phyloP scores from a whole-genome alignment of 2,888 invertebrate genomes.

The Sinelater perroti region DNA sequence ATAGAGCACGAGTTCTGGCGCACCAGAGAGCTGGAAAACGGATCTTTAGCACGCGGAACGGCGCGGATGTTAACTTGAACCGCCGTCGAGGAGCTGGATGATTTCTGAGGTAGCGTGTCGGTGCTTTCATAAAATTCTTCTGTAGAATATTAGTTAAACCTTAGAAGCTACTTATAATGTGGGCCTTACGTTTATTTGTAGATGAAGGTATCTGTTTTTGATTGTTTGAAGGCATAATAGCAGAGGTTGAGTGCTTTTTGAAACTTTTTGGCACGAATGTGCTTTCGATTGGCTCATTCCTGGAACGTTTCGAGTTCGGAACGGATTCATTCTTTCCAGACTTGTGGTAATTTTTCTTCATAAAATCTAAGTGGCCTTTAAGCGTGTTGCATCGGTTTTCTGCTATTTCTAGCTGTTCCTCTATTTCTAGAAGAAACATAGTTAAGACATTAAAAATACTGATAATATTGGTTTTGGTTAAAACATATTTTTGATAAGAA shows the following conservation, averaged over 20 bases:
- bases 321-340: neutral
- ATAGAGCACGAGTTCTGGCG: constrained; percentile 53
- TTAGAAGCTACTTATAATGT: neutral
- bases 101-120: constrained; percentile 6
- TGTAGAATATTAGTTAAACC: neutral
- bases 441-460: neutral
- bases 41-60: neutral
- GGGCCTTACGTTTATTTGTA: neutral
- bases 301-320: neutral
- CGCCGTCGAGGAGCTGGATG: constrained; percentile 17
- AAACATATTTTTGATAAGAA: too few species aligned
- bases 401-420: constrained; percentile 59
- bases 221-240: neutral
- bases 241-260: neutral
- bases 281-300: neutral
- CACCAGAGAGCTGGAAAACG: constrained; percentile 6
- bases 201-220: neutral
- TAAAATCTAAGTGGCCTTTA: constrained; percentile 59
- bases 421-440: constrained; percentile 54
- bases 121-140: neutral
- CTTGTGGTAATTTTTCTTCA: constrained; percentile 57
- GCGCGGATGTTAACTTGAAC: neutral
- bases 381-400: constrained; percentile 59
- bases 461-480: neutral
- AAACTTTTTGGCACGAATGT: neutral